Conservation (phyloP, 2,113 vertebrate genomes). For the Campylorhamphus procurvoides region DNA sequence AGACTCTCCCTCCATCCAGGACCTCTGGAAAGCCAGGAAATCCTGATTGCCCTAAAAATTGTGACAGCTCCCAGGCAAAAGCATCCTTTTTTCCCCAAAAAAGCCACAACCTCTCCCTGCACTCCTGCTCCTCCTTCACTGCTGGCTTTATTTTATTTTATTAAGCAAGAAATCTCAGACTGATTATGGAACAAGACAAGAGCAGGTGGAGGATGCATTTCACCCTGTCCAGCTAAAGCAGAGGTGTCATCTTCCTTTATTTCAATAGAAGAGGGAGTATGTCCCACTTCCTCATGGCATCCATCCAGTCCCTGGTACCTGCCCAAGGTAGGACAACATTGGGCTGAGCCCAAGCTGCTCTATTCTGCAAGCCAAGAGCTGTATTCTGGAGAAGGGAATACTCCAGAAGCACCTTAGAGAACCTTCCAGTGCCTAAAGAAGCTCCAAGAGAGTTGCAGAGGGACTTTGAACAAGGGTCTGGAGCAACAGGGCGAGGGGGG, state of each 20-base stretch:
- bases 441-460: neutral
- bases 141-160: neutral
- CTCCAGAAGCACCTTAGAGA: neutral
- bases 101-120: neutral
- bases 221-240: neutral
- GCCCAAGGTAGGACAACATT: neutral
- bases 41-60: neutral
- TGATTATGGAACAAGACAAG: neutral
- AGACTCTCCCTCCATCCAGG: neutral
- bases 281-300: neutral
- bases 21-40: neutral
- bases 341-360: fast-evolving
- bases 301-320: neutral
- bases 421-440: fast-evolving
- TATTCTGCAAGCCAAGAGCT: neutral
- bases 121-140: neutral
- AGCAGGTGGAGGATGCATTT: neutral
- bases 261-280: neutral
- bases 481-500: neutral
- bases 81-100: neutral
- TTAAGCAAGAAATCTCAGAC: neutral
- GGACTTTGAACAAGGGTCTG: fast-evolving
- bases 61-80: neutral
- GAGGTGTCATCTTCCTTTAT: neutral
- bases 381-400: neutral